Conservation (phyloP, 1,140 invertebrate species). For the Orius insidiosus region DNA sequence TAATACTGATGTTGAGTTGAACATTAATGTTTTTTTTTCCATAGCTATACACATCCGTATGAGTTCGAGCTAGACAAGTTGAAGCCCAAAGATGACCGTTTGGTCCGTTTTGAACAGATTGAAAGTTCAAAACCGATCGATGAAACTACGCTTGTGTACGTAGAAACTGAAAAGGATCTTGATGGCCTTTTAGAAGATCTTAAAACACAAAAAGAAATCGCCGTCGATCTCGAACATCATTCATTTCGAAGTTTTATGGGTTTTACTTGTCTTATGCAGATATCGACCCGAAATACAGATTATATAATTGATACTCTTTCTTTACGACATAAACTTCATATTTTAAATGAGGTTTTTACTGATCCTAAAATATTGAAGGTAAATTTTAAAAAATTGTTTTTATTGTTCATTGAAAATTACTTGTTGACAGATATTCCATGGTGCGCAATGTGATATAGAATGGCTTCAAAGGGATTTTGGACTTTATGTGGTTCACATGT, state of each 20-base stretch:
- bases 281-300: conserved; percentile 72
- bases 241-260: conserved; percentile 67
- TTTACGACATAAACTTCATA: conserved; percentile 61
- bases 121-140: conserved; percentile 35
- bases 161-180: conserved; percentile 49
- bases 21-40: too few relatives aligned
- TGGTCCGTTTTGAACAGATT: conserved; percentile 25
- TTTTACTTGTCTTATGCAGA: conserved; percentile 86
- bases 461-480: conserved; percentile 95
- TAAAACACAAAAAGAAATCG: conserved; percentile 47
- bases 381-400: conserved; percentile 19
- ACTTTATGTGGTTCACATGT: conserved; percentile 91
- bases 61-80: conserved; percentile 66
- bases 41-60: too few relatives aligned
- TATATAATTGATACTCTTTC: conserved; percentile 81
- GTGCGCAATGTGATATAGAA: conserved; percentile 69
- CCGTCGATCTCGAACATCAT: conserved; percentile 81
- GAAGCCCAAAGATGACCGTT: conserved; percentile 30
- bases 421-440: conserved; percentile 74
- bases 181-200: conserved; percentile 47
- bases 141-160: conserved; percentile 44
- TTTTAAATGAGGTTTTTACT: conserved; percentile 83
- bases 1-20: too few relatives aligned
- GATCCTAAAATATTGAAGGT: conserved; percentile 82
- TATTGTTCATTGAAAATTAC: conserved; percentile 9